phyloP scores from a whole-genome alignment of 2,113 vertebrate genomes.

The Mus pahari region DNA sequence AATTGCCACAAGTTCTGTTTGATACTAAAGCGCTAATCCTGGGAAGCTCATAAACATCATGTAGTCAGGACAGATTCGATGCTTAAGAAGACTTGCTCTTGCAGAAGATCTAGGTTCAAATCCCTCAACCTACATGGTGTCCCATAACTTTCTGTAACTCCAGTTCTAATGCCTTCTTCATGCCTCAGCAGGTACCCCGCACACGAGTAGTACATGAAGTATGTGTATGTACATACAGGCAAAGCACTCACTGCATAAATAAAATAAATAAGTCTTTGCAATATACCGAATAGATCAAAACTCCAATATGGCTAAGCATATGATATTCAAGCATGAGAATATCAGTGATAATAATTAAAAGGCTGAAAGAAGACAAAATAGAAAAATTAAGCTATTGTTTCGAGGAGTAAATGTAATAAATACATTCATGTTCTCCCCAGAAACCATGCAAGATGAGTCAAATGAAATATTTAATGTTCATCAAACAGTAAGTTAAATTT shows the following conservation, averaged over 20 bases:
- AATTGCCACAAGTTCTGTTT: neutral
- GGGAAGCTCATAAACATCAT: neutral
- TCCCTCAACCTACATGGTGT: neutral
- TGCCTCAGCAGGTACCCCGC: accelerated
- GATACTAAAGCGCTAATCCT: neutral
- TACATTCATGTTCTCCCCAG: neutral
- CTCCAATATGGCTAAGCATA: neutral
- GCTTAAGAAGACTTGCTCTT: neutral
- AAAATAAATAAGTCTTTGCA: neutral
- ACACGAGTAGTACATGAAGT: neutral
- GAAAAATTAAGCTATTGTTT: neutral
- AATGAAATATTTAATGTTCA: neutral
- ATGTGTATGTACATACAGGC: neutral
- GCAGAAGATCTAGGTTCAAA: neutral
- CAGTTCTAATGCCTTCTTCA: neutral
- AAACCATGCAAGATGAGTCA: neutral
- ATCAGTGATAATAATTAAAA: neutral
- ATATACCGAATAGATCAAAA: neutral
- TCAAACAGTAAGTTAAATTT: neutral
- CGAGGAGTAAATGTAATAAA: neutral
- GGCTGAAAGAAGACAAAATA: neutral
- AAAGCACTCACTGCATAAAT: neutral
- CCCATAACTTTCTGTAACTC: neutral
- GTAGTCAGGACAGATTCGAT: too few relatives aligned
- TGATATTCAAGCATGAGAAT: neutral